A percentile compares a stretch with the other conserved stretches of the same genome.
These are phyloP conservation scores for Antechinus stuartii DNA, from an alignment of 2,113 vertebrate genomes.

Conservation along the genomic window DNA sequence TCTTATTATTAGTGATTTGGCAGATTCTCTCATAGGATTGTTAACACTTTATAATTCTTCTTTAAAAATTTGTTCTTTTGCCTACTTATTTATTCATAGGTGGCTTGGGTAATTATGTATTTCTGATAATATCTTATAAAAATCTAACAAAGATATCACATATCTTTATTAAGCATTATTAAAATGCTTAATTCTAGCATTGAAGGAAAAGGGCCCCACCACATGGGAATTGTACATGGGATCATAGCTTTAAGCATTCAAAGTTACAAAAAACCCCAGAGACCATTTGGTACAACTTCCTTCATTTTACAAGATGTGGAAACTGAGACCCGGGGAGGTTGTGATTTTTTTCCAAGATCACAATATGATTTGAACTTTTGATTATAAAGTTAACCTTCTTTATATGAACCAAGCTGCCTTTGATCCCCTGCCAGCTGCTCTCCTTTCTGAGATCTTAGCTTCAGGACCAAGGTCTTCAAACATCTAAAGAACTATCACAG, in stretches of 20 bases:
- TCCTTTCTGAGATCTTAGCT: not conserved
- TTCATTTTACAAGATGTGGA: not conserved
- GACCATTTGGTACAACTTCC: not conserved
- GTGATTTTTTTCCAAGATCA: not conserved
- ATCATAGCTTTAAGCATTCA: not conserved
- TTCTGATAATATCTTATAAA: not conserved
- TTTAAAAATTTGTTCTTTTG: not conserved
- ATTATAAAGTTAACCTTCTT: not conserved
- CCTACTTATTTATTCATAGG: not conserved
- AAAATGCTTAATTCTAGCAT: not conserved
- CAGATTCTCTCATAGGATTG: not conserved
- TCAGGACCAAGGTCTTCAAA: not conserved
- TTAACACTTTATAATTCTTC: not conserved
- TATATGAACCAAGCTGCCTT: not conserved
- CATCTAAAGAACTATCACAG: not conserved
- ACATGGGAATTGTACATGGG: not conserved
- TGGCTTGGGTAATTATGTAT: not conserved
- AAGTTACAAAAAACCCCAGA: not conserved
- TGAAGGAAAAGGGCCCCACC: not conserved
- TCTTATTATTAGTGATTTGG: not conserved
- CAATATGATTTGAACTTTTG: not conserved
- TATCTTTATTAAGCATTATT: not conserved
- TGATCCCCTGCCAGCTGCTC: not conserved
- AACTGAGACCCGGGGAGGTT: not conserved
- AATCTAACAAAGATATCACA: not conserved